Conservation (phyloP, 92 coral and sea anemone species). For the Pocillopora grandis region DNA sequence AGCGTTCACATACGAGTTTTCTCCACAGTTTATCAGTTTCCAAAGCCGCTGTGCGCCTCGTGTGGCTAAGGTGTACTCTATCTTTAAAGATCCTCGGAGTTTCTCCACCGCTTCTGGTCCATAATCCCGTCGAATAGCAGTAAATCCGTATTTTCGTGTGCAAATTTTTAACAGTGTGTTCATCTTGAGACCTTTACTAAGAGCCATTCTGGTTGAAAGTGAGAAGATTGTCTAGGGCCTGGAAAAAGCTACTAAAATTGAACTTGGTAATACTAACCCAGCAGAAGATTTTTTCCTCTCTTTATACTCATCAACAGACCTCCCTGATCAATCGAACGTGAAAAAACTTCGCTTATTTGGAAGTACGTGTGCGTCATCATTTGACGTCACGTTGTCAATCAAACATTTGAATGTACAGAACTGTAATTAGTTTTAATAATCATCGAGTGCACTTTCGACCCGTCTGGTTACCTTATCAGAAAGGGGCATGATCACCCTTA, state of each 20-base stretch:
- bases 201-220: not conserved
- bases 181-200: not conserved
- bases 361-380: conserved; percentile 14
- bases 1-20: conserved; percentile 74
- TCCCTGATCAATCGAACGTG: conserved; percentile 1
- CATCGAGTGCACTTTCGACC: not conserved
- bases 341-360: conserved; percentile 22
- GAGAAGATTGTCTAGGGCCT: not conserved
- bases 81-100: conserved; percentile 77
- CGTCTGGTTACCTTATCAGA: too few relatives aligned
- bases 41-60: conserved; percentile 86
- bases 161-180: conserved; percentile 42
- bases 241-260: not conserved
- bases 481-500: too few relatives aligned
- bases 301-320: conserved; percentile 5
- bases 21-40: conserved; percentile 73
- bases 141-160: conserved; percentile 73
- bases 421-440: not conserved
- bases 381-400: conserved; percentile 31
- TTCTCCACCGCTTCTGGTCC: conserved; percentile 76
- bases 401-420: not conserved
- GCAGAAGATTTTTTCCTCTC: not conserved
- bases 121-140: conserved; percentile 87
- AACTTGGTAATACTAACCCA: not conserved
- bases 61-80: conserved; percentile 87